Conservation (phyloP, 1,140 invertebrate species). For the Idris sp. region DNA sequence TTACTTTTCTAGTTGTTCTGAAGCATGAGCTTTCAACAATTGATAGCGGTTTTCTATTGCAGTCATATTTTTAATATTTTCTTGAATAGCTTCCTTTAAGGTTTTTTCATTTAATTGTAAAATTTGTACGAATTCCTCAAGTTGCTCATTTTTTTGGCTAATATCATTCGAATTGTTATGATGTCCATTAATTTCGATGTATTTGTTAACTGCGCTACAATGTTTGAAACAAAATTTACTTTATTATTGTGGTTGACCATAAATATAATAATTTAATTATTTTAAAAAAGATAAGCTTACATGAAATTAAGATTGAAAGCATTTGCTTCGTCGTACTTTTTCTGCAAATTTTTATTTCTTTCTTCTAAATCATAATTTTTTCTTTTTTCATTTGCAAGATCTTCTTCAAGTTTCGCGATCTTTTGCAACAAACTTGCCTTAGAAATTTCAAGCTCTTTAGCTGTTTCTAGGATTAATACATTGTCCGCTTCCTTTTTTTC, state of each 20-base stretch:
- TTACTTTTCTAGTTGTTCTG: conserved; percentile 82
- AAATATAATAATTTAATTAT: background rate
- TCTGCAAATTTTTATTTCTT: conserved; percentile 51
- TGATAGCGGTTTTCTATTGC: conserved; percentile 81
- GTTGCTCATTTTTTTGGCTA: conserved; percentile 83
- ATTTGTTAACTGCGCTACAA: conserved; percentile 81
- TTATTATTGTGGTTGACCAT: too few species aligned
- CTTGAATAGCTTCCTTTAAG: conserved; percentile 81
- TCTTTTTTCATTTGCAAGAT: conserved; percentile 32
- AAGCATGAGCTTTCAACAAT: conserved; percentile 81
- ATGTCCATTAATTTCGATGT: conserved; percentile 81
- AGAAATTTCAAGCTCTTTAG: conserved; percentile 72
- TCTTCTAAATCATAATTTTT: conserved; percentile 62
- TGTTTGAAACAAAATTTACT: too few species aligned
- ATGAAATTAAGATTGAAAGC: conserved; percentile 62
- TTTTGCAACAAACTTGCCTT: conserved; percentile 69
- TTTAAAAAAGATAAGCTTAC: conserved; percentile 25
- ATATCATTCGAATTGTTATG: conserved; percentile 83
- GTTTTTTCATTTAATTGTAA: conserved; percentile 80
- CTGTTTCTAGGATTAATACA: conserved; percentile 65
- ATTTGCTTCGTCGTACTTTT: conserved; percentile 16
- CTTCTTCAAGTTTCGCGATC: conserved; percentile 71
- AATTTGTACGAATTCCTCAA: conserved; percentile 81
- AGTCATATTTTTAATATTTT: conserved; percentile 80
- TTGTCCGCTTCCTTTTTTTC: conserved; percentile 63